Evolutionary conservation across 2,113 vertebrate species (phyloP), one percentile per base, ranked within the genome.

Genomic region (Callithrix jacchus): DNA sequence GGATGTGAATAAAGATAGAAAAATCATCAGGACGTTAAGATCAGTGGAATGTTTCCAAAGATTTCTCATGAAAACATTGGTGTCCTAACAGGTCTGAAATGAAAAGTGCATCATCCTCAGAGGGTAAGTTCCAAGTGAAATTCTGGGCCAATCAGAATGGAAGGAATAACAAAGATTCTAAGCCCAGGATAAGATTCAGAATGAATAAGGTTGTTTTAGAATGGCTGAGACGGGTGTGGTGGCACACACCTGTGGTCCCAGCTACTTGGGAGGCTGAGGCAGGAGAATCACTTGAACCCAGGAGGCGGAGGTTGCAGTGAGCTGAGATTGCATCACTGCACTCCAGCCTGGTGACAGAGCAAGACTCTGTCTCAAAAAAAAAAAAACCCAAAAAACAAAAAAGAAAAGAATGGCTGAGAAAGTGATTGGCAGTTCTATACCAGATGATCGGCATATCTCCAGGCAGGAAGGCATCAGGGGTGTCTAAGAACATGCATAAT

Each of bases 71-170:
- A 23, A 61, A 35, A 30, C 32, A 6, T 25, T 47, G 27, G 18
- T n/a, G 6, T 92, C 81, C 14, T 54, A 61, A 61, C 8, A 61
- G 73, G 14, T 92, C 73, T 92, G 54, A 89, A 80, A 85, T 35
- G 49, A 21, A 54, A 95, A 94, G 40, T 23, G 8, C 42, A 14
- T 5, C 52, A 23, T 81, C 89, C 35, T 76, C 47, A 49, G 2
- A 32, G 23, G 25, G 25, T 40, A 81, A 74, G 16, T 42, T 56
- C 21, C 30, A 25, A 58, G 37, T 18, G 71, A 91, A 84, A 84
- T 37, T 64, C 37, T 66, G 27, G 58, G 18, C 1, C 77, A 61
- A 13, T 16, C 42, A 13, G 27, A 21, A 77, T 76, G 21, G 45
- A 16, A 9, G 4, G 74, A 81, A 66, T 52, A 66, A 56, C 13